phyloP scores from a whole-genome alignment of 2,797 vertebrate genomes.

The Heteromormyrus szaboi region DNA sequence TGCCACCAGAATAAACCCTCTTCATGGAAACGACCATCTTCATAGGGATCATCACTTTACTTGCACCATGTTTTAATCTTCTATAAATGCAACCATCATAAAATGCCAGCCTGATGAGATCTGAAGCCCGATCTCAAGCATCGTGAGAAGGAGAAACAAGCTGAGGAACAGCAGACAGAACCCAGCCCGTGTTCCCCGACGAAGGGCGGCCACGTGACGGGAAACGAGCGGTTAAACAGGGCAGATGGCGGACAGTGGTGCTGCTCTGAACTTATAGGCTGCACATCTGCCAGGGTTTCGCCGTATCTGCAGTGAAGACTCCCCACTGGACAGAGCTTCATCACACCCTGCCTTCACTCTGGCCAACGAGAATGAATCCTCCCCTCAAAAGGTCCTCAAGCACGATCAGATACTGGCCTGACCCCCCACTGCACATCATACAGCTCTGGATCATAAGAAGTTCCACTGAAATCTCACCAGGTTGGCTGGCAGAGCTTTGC shows the following conservation, averaged over 20 bases:
- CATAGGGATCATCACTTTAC: neutral
- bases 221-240: neutral
- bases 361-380: constrained; percentile 20
- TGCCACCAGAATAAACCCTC: neutral
- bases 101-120: neutral
- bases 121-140: neutral
- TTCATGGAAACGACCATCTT: neutral
- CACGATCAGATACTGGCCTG: neutral
- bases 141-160: neutral
- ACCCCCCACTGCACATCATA: neutral
- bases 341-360: constrained; percentile 28
- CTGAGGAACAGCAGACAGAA: neutral
- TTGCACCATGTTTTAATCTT: neutral
- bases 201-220: neutral
- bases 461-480: neutral
- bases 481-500: neutral
- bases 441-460: constrained; percentile 14
- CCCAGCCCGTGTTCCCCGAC: neutral
- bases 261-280: neutral
- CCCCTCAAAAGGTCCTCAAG: neutral
- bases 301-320: neutral
- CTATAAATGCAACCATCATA: neutral
- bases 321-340: constrained; percentile 4
- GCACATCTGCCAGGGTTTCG: neutral
- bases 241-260: neutral